Percentiles rank a stretch among this genome's conserved stretches.
These are phyloP conservation scores for Catostylus mosaicus DNA, from an alignment of 30 jellyfish, hydroid and myxozoan species.

Conservation along the genomic window DNA sequence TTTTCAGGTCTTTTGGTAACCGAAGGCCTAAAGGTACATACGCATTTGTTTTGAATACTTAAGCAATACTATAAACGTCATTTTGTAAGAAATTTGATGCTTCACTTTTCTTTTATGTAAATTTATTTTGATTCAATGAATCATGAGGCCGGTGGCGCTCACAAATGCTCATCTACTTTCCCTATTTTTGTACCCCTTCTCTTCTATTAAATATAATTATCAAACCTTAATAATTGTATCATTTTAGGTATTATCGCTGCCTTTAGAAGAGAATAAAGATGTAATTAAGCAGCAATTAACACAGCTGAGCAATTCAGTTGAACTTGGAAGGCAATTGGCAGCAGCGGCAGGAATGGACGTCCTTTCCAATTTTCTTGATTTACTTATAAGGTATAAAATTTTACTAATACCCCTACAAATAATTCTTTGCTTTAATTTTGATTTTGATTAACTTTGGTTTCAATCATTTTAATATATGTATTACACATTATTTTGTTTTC, in stretches of 20 bases:
- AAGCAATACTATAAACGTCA: no score
- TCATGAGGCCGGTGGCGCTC: no score
- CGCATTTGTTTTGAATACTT: no score
- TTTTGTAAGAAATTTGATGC: no score
- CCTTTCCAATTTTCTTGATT: conserved; percentile 36
- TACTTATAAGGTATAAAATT: conserved; percentile 55
- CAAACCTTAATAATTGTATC: background rate
- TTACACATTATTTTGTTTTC: no score
- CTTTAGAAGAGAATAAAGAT: conserved; percentile 77
- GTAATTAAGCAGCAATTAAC: conserved; percentile 68
- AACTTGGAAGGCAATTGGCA: conserved; percentile 59
- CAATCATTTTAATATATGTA: no score
- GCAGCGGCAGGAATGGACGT: conserved; percentile 81
- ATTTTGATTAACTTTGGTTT: no score
- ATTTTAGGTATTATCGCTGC: conserved; percentile 49
- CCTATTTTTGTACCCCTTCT: background rate
- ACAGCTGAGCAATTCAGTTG: conserved; percentile 62
- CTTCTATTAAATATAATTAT: background rate
- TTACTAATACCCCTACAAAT: no score
- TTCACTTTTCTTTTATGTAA: no score
- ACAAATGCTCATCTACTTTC: background rate
- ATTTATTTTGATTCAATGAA: no score
- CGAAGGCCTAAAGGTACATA: conserved; percentile 1
- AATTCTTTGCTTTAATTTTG: no score
- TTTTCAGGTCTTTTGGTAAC: conserved; percentile 18